A percentile compares a stretch with the other conserved stretches of the same genome.
phyloP scores from a whole-genome alignment of 1,140 invertebrate genomes.

The Polypedilum vanderplanki region DNA sequence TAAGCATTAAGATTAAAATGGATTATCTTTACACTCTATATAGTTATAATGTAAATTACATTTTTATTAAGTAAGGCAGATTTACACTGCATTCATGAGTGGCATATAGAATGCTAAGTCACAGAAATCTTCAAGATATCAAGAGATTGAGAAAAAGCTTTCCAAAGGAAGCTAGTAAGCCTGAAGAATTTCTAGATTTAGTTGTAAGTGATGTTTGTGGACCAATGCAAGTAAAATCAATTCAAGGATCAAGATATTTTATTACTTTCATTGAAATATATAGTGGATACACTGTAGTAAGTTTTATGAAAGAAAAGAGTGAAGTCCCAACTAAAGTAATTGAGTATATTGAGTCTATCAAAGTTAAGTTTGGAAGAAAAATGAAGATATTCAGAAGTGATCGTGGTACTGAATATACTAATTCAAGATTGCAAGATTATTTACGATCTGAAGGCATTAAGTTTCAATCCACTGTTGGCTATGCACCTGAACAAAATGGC shows the following conservation, averaged over 20 bases:
- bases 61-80: not conserved
- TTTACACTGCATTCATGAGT: not conserved
- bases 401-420: constrained; percentile 2
- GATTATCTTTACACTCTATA: not conserved
- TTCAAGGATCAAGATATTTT: constrained; percentile 39
- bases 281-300: constrained; percentile 35
- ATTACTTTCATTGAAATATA: constrained; percentile 39
- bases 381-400: constrained; percentile 34
- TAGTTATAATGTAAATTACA: not conserved
- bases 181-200: constrained; percentile 34
- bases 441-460: not conserved
- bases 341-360: constrained; percentile 36
- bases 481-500: constrained; percentile 45
- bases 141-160: constrained; percentile 35
- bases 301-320: constrained; percentile 38
- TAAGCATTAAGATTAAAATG: not conserved
- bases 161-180: constrained; percentile 32
- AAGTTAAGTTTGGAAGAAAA: constrained; percentile 36
- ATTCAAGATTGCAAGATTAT: constrained; percentile 24
- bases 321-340: constrained; percentile 36
- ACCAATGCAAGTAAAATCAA: constrained; percentile 36
- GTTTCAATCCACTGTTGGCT: constrained; percentile 32
- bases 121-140: not conserved
- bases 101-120: not conserved
- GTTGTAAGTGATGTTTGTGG: constrained; percentile 41